Evolutionary conservation across 1,140 invertebrate species (phyloP).

Genomic region (Bemisia tabaci): DNA sequence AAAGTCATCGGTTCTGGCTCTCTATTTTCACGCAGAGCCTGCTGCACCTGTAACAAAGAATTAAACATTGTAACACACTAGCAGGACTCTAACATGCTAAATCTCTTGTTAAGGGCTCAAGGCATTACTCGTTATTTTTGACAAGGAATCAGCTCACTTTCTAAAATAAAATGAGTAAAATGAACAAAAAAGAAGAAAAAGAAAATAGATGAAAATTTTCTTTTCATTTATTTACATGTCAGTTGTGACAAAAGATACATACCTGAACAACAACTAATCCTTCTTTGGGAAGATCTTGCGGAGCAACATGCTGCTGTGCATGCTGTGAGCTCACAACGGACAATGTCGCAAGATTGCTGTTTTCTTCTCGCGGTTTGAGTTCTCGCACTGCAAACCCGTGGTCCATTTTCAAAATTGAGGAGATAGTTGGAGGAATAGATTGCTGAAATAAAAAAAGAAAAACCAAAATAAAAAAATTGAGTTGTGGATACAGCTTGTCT

Average conservation of each 20-base stretch:
- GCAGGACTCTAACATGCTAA: neutral
- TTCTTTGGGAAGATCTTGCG: slow-evolving; percentile 24
- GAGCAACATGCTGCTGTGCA: slow-evolving; percentile 21
- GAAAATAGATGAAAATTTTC: no score
- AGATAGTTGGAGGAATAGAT: slow-evolving; percentile 42
- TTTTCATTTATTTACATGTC: no score
- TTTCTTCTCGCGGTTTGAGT: slow-evolving; percentile 5
- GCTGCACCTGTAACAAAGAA: slow-evolving; percentile 11
- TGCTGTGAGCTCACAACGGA: slow-evolving; percentile 44
- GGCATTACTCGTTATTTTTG: neutral
- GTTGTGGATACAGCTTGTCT: no score
- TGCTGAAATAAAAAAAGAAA: neutral
- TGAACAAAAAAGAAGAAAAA: no score
- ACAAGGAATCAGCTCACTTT: no score
- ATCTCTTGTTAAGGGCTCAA: neutral
- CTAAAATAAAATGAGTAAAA: no score
- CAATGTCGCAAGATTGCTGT: slow-evolving; percentile 41
- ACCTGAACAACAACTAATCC: slow-evolving; percentile 28
- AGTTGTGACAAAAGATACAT: slow-evolving; percentile 1
- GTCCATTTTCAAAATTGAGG: slow-evolving; percentile 45
- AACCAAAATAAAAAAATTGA: neutral
- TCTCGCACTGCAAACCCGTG: slow-evolving; percentile 22
- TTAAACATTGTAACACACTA: no score
- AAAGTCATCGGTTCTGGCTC: slow-evolving; percentile 48
- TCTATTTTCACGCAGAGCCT: slow-evolving; percentile 12